Percentiles rank a stretch among this genome's conserved stretches.
These are phyloP conservation scores for Terrapene triunguis DNA, from an alignment of 2,113 vertebrate genomes.

Conservation along the genomic window DNA sequence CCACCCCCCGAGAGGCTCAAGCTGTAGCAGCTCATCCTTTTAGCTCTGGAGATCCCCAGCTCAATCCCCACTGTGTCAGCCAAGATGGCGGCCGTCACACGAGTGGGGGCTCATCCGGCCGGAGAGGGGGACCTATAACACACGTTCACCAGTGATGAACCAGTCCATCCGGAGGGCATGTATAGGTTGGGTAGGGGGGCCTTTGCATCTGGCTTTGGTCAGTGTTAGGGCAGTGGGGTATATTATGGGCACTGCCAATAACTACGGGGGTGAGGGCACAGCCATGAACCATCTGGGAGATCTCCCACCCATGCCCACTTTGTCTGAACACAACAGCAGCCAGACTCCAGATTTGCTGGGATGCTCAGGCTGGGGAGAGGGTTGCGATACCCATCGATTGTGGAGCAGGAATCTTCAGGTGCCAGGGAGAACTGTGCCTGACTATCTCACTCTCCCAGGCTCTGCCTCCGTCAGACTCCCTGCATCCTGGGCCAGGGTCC, in stretches of 20 bases:
- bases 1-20: not conserved
- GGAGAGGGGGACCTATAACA: not conserved
- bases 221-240: not conserved
- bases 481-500: not conserved
- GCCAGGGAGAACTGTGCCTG: not conserved
- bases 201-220: not conserved
- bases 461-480: not conserved
- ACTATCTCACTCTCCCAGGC: not conserved
- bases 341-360: not conserved
- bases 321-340: not conserved
- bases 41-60: not conserved
- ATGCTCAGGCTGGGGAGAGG: not conserved
- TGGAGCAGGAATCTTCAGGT: not conserved
- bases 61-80: not conserved
- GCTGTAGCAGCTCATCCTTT: not conserved
- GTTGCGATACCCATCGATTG: no score
- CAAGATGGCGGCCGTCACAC: not conserved
- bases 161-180: no score
- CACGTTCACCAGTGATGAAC: not conserved
- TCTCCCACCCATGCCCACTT: not conserved
- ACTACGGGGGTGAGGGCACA: not conserved
- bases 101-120: not conserved
- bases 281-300: not conserved
- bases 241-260: not conserved
- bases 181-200: not conserved